A percentile compares a stretch with the other conserved stretches of the same genome.
Evolutionary conservation across 2,888 invertebrate genomes (phyloP).

Genomic region (Meta bourneti): DNA sequence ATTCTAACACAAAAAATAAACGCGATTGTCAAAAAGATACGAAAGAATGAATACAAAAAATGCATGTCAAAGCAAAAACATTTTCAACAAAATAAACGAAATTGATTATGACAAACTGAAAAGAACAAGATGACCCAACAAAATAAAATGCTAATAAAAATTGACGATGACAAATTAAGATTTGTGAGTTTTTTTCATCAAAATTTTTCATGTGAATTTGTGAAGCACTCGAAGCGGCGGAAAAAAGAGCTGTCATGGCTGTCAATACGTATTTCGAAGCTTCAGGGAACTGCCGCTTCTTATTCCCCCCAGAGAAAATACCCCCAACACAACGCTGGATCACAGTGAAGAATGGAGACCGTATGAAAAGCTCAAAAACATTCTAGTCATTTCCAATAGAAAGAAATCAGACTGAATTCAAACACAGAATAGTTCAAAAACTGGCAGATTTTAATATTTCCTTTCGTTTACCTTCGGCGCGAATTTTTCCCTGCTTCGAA

Average conservation of each 20-base stretch:
- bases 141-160: no score
- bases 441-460: conserved; percentile 20
- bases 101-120: no score
- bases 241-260: conserved; percentile 76
- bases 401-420: background rate
- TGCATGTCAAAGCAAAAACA: no score
- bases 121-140: no score
- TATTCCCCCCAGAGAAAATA: conserved; percentile 12
- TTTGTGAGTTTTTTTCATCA: no score
- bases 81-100: no score
- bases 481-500: conserved; percentile 32
- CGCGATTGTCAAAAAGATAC: no score
- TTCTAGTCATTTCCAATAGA: conserved; percentile 4
- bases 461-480: conserved; percentile 53
- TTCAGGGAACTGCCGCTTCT: conserved; percentile 35
- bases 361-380: background rate
- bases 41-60: no score
- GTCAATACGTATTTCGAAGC: conserved; percentile 73
- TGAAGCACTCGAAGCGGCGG: no score
- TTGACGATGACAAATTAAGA: no score
- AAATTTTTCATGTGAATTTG: no score
- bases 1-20: no score
- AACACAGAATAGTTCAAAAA: conserved; percentile 6
- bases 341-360: background rate
- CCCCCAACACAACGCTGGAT: background rate